A percentile compares a stretch with the other conserved stretches of the same genome.
Evolutionary conservation across 2,888 invertebrate species (phyloP).

Genomic region (Andrena dorsata): DNA sequence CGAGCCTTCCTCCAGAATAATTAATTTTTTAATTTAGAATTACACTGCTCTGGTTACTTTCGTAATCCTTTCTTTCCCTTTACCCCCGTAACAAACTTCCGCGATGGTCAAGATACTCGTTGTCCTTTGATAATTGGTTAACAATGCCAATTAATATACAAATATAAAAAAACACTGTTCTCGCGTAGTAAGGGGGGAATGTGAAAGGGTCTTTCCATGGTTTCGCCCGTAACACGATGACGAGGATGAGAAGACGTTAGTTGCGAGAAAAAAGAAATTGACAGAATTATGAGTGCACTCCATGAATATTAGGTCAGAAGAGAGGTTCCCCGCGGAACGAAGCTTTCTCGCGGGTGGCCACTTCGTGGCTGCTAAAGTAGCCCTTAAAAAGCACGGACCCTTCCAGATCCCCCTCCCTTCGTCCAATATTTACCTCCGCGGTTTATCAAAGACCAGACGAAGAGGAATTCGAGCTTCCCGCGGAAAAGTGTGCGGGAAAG

Average conservation of each 20-base stretch:
- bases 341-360: slow-evolving; percentile 56
- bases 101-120: not conserved
- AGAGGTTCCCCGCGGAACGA: not conserved
- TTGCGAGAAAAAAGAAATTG: not conserved
- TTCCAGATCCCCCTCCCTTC: not conserved
- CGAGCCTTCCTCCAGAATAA: too few relatives aligned
- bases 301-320: slow-evolving; percentile 18
- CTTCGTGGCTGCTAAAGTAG: slow-evolving; percentile 52
- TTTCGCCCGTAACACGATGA: not conserved
- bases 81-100: not conserved
- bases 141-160: not conserved
- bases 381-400: slow-evolving; percentile 62
- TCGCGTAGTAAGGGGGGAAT: not conserved
- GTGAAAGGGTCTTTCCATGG: not conserved
- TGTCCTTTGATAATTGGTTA: not conserved
- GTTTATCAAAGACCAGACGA: slow-evolving; percentile 20
- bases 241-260: not conserved
- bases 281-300: slow-evolving; percentile 19
- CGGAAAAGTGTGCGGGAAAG: not conserved
- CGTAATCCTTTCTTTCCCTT: not conserved
- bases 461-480: slow-evolving; percentile 6
- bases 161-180: not conserved
- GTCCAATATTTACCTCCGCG: slow-evolving; percentile 21
- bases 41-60: not conserved
- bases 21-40: too few relatives aligned